Conservation (phyloP, 1,140 invertebrate genomes). For the Riptortus pedestris region DNA sequence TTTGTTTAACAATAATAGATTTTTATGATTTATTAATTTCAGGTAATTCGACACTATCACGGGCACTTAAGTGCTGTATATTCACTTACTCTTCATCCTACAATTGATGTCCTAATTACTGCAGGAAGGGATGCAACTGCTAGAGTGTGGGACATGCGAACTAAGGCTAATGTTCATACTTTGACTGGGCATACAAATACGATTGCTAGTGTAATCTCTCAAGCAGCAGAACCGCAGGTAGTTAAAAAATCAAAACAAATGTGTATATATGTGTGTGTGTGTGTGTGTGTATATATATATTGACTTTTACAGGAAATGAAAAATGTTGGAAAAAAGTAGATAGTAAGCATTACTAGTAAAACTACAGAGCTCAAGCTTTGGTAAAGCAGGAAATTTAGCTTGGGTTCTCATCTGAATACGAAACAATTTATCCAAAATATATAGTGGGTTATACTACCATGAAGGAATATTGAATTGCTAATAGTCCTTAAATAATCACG, state of each 20-base stretch:
- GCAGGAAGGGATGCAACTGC: slow-evolving; percentile 91
- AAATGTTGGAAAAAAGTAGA: too few relatives aligned
- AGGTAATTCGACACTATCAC: slow-evolving; percentile 96
- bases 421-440: too few relatives aligned
- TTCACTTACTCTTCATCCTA: slow-evolving; percentile 86
- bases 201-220: slow-evolving; percentile 84
- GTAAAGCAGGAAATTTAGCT: too few relatives aligned
- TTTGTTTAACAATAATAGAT: too few relatives aligned
- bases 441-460: too few relatives aligned
- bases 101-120: slow-evolving; percentile 87
- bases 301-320: too few relatives aligned
- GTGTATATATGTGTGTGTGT: not conserved
- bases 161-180: slow-evolving; percentile 96
- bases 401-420: too few relatives aligned
- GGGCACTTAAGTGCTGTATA: slow-evolving; percentile 97
- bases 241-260: not conserved
- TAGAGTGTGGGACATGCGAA: slow-evolving; percentile 97
- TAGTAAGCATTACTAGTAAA: too few relatives aligned
- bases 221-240: slow-evolving; percentile 87
- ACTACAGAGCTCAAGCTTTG: too few relatives aligned
- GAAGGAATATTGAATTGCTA: too few relatives aligned
- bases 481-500: too few relatives aligned
- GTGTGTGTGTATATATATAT: not conserved
- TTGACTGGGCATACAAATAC: slow-evolving; percentile 95
- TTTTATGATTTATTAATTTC: slow-evolving; percentile 21